phyloP scores from a whole-genome alignment of 2,888 invertebrate genomes.

The Microplitis deprimator region DNA sequence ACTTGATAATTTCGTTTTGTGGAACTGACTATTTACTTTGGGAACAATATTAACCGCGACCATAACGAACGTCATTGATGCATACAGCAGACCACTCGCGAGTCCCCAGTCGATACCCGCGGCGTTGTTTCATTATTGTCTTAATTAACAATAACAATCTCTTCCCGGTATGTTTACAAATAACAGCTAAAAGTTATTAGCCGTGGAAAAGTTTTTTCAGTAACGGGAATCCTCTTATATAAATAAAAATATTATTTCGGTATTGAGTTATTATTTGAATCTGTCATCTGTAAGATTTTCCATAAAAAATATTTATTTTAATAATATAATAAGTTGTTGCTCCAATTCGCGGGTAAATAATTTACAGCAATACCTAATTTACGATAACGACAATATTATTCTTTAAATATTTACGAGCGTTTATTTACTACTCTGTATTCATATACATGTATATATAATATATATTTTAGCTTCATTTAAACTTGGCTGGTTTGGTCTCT shows the following conservation, averaged over 20 bases:
- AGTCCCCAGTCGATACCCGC: not conserved
- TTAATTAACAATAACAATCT: conserved; percentile 56
- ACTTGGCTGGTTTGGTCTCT: too few species aligned
- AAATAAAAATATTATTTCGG: not conserved
- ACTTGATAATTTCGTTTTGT: not conserved
- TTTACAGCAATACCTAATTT: too few species aligned
- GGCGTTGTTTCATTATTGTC: conserved; percentile 51
- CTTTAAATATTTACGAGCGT: too few species aligned
- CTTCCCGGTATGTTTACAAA: conserved; percentile 14
- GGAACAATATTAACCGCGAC: not conserved
- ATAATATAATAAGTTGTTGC: not conserved
- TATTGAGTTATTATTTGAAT: not conserved
- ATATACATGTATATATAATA: too few species aligned
- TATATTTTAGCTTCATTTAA: too few species aligned
- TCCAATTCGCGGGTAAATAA: not conserved
- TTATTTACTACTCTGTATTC: too few species aligned
- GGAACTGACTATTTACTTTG: not conserved
- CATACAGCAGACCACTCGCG: not conserved
- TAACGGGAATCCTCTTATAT: conserved; percentile 8
- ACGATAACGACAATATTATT: too few species aligned
- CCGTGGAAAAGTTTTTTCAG: conserved; percentile 23
- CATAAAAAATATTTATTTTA: not conserved
- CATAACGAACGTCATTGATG: conserved; percentile 1
- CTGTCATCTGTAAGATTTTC: not conserved
- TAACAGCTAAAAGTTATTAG: conserved; percentile 15